Percentiles rank a stretch among this genome's conserved stretches.
Evolutionary conservation across 2,888 invertebrate species (phyloP).

Genomic region (Epicampocera succincta): DNA sequence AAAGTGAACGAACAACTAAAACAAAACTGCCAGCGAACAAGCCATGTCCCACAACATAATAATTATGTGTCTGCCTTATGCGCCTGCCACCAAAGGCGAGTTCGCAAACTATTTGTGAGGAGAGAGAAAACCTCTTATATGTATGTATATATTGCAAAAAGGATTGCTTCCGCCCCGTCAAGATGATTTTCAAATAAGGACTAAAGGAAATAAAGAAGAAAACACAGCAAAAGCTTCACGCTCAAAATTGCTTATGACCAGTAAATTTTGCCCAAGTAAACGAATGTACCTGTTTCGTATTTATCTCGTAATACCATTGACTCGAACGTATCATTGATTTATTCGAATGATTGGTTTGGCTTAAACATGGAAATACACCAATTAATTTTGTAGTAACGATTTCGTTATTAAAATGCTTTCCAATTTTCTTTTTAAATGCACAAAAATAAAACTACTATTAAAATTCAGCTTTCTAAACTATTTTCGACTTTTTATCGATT

Average conservation of each 20-base stretch:
- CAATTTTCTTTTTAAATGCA: too few relatives aligned
- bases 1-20: conserved; percentile 11
- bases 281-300: too few relatives aligned
- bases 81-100: conserved; percentile 43
- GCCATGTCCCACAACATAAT: conserved; percentile 23
- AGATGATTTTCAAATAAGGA: conserved; percentile 47
- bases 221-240: conserved; percentile 27
- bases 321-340: not conserved
- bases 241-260: not conserved
- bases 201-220: conserved; percentile 23
- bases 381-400: too few relatives aligned
- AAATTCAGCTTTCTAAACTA: too few relatives aligned
- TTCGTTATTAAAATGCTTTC: too few relatives aligned
- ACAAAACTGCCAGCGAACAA: conserved; percentile 2
- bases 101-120: conserved; percentile 18
- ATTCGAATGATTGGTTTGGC: not conserved
- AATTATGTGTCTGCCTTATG: conserved; percentile 42
- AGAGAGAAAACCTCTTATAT: not conserved
- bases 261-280: too few relatives aligned
- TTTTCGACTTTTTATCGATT: too few relatives aligned
- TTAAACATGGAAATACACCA: too few relatives aligned
- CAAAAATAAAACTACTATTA: too few relatives aligned
- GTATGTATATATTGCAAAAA: conserved; percentile 17
- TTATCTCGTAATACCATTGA: not conserved
- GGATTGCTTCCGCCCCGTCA: conserved; percentile 37